Evolutionary conservation across 2,888 invertebrate species (phyloP).

Genomic region (Cerceris ruficornis): DNA sequence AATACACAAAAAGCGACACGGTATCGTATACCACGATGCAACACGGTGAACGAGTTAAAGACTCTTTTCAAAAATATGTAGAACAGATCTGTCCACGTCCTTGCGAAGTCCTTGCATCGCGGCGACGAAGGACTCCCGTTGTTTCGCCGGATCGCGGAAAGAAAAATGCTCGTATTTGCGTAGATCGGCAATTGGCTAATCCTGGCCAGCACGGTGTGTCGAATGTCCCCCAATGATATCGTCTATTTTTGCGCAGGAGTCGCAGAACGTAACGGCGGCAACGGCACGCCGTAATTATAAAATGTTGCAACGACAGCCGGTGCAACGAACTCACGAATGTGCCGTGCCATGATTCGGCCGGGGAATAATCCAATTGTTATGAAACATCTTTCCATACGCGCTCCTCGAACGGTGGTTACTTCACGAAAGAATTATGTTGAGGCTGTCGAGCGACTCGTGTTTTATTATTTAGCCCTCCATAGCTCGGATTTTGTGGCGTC

Average conservation of each 20-base stretch:
- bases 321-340: constrained; percentile 74
- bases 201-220: constrained; percentile 64
- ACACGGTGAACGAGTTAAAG: neutral
- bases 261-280: constrained; percentile 67
- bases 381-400: constrained; percentile 51
- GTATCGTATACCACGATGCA: too few relatives aligned
- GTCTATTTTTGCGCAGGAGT: constrained; percentile 72
- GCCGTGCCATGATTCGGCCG: constrained; percentile 46
- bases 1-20: too few relatives aligned
- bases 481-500: too few relatives aligned
- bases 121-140: constrained; percentile 38
- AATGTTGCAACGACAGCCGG: constrained; percentile 73
- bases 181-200: constrained; percentile 49
- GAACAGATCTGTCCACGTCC: constrained; percentile 23
- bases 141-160: constrained; percentile 34
- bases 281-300: constrained; percentile 69
- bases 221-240: constrained; percentile 72
- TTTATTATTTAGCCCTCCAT: neutral
- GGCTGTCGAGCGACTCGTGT: neutral
- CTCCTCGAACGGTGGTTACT: constrained; percentile 30
- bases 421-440: constrained; percentile 16
- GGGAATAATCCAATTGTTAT: constrained; percentile 59
- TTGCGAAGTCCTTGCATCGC: constrained; percentile 46
- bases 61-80: constrained; percentile 21
- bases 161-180: constrained; percentile 42